A percentile compares a stretch with the other conserved stretches of the same genome.
These are phyloP conservation scores for Steromphala cineraria DNA, from an alignment of 2,888 invertebrate genomes.

Conservation along the genomic window DNA sequence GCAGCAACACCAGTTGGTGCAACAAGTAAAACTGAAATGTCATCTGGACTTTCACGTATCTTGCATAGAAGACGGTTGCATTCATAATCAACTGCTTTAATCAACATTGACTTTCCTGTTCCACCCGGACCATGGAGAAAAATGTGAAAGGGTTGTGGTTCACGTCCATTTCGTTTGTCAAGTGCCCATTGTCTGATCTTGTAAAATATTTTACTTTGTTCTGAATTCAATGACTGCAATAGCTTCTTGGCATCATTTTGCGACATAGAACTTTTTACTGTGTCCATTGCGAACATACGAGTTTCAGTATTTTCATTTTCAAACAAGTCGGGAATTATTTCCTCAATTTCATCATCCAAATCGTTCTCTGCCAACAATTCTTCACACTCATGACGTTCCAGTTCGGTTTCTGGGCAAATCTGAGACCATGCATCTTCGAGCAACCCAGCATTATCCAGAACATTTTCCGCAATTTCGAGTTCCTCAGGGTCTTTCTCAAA, in stretches of 20 bases:
- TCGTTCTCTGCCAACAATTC: too few species aligned
- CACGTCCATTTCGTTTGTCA: neutral
- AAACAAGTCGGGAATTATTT: too few species aligned
- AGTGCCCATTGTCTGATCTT: conserved; percentile 26
- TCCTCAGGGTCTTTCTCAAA: neutral
- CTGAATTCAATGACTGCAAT: conserved; percentile 13
- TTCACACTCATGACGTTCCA: neutral
- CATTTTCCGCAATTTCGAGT: neutral
- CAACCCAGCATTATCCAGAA: neutral
- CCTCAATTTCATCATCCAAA: too few species aligned
- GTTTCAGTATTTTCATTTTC: too few species aligned
- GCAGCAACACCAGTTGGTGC: too few species aligned
- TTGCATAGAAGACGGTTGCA: neutral
- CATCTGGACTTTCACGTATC: neutral
- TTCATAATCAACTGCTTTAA: conserved; percentile 25
- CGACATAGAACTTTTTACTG: too few species aligned
- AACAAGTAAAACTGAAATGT: conserved; percentile 5
- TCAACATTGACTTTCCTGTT: conserved; percentile 20
- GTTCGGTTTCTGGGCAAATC: neutral
- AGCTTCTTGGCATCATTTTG: neutral
- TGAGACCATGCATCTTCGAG: conserved; percentile 15
- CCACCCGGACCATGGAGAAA: too few species aligned
- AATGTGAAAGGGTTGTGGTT: neutral
- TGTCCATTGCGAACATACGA: too few species aligned
- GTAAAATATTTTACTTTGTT: conserved; percentile 27